A percentile compares a stretch with the other conserved stretches of the same genome.
phyloP scores from a whole-genome alignment of 2,113 vertebrate species.

The Eulemur rufifrons region DNA sequence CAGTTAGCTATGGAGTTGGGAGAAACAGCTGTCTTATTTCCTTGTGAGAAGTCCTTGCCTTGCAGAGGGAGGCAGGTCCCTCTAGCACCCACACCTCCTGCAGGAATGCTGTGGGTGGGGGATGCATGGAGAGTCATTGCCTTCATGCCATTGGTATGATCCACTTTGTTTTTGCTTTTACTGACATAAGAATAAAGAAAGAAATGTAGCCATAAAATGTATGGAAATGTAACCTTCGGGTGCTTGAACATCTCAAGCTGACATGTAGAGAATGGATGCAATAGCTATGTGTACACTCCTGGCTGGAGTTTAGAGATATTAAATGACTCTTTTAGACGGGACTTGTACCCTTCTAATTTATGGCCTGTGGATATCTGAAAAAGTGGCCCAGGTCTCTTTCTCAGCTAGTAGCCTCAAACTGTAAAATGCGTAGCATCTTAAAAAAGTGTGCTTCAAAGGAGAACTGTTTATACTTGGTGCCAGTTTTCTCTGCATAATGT shows the following conservation, averaged over 20 bases:
- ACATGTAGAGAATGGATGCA: background rate
- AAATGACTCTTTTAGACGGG: background rate
- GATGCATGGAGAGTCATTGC: background rate
- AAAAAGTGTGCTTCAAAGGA: background rate
- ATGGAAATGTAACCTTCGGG: background rate
- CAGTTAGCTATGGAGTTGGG: background rate
- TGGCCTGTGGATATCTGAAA: background rate
- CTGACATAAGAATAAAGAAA: conserved; percentile 3
- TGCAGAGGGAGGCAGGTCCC: background rate
- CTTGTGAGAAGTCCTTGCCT: background rate
- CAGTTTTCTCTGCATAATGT: conserved; percentile 36
- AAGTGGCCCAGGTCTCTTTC: background rate
- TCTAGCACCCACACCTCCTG: background rate
- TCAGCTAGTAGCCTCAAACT: background rate
- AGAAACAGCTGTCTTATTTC: background rate
- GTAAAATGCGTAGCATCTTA: background rate
- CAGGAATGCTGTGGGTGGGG: background rate
- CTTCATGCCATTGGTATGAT: background rate
- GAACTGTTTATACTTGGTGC: background rate
- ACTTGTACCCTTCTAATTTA: background rate
- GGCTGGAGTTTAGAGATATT: background rate
- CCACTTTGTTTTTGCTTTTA: conserved; percentile 35
- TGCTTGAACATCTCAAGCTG: background rate
- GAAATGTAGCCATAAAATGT: background rate
- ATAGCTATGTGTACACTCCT: background rate